Evolutionary conservation across 2,888 invertebrate species (phyloP).

Genomic region (Agonopterix alstromeriana): DNA sequence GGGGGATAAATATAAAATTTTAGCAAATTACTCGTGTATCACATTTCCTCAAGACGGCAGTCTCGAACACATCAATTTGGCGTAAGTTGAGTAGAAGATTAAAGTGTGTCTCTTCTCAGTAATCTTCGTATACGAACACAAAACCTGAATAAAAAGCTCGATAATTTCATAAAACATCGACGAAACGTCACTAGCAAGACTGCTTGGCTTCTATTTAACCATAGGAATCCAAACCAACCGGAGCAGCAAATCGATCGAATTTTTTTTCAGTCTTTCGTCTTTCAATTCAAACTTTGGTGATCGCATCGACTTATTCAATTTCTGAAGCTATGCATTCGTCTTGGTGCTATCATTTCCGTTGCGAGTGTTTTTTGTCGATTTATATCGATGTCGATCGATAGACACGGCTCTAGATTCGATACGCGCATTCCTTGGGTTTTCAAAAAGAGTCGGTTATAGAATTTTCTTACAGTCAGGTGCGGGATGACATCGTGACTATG

Average conservation of each 20-base stretch:
- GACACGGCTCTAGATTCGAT: constrained; percentile 48
- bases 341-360: constrained; percentile 64
- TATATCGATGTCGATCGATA: constrained; percentile 41
- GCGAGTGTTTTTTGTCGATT: constrained; percentile 25
- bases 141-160: too few relatives aligned
- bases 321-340: constrained; percentile 58
- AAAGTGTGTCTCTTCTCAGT: neutral
- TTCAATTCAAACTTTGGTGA: constrained; percentile 69
- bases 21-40: too few relatives aligned
- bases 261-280: constrained; percentile 63
- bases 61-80: neutral
- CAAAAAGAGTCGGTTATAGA: constrained; percentile 35
- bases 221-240: constrained; percentile 36
- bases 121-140: neutral
- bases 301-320: constrained; percentile 69
- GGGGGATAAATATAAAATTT: too few relatives aligned
- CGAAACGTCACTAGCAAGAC: constrained; percentile 4
- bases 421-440: constrained; percentile 63
- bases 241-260: constrained; percentile 54
- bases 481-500: constrained; percentile 1
- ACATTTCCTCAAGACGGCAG: neutral
- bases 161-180: too few relatives aligned
- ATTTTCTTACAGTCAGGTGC: constrained; percentile 42
- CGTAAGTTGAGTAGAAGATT: too few relatives aligned
- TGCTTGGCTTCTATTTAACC: constrained; percentile 18